These are phyloP conservation scores for Plodia interpunctella DNA, from an alignment of 1,140 invertebrate species.

Conservation along the genomic window DNA sequence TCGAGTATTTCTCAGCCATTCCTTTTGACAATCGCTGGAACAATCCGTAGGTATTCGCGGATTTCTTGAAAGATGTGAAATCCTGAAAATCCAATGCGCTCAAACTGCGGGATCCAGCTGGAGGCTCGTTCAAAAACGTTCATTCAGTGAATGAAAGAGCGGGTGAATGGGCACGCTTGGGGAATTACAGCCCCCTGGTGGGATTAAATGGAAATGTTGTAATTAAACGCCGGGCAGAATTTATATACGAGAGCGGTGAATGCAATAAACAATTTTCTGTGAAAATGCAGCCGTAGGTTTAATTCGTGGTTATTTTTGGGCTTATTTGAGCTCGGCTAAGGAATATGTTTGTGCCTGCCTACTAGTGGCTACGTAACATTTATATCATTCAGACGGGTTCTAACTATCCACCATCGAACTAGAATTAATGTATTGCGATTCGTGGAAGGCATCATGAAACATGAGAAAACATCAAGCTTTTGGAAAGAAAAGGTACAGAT, in stretches of 20 bases:
- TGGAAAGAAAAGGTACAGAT: too few species aligned
- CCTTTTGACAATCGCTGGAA: background rate
- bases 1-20: background rate
- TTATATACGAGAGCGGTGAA: background rate
- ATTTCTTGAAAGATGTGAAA: background rate
- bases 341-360: too few species aligned
- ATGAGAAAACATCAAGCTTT: too few species aligned
- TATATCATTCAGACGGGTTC: too few species aligned
- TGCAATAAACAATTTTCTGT: slow-evolving; percentile 1
- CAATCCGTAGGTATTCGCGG: background rate
- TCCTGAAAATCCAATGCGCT: slow-evolving; percentile 1
- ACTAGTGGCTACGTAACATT: too few species aligned
- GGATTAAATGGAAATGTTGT: slow-evolving; percentile 3
- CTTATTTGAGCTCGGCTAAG: background rate
- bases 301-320: slow-evolving; percentile 4
- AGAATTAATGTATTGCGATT: too few species aligned
- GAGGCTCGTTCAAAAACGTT: background rate
- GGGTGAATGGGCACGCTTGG: background rate
- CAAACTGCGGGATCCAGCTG: background rate
- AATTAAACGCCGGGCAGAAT: background rate
- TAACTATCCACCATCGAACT: too few species aligned
- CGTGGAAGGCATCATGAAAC: too few species aligned
- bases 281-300: background rate
- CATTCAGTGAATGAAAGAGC: background rate
- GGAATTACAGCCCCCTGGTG: background rate